Evolutionary conservation across 2,888 invertebrate genomes (phyloP), one percentile per base, ranked within the genome.

Genomic region (Oasisia sp.): DNA sequence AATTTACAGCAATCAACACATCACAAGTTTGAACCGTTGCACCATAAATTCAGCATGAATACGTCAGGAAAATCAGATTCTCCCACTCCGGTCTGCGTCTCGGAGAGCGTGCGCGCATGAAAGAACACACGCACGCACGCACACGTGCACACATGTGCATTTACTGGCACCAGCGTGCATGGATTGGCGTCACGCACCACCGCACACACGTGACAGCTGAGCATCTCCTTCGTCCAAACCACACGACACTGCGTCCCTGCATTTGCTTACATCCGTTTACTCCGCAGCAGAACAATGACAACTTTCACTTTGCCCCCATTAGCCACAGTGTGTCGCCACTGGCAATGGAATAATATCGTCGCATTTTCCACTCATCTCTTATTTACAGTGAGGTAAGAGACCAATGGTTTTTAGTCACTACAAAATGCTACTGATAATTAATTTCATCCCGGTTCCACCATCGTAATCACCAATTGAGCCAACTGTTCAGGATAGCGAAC

Each of bases 1-100:
- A 0, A 74, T 74, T 74, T 74, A 74, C 74, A 74, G 19, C n/a
- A 74, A n/a, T 74, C 74, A 74, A 74, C 27, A 74, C 74, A 74
- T 74, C 74, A 74, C 74, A 27, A 74, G 74, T 74, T 74, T 74
- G 74, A 74, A 74, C 74, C 74, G 2, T 74, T 74, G 74, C 74
- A 74, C 74, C 74, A 74, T 27, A 74, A 74, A 74, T 74, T 74
- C 74, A 74, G 74, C 74, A 74, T 74, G 74, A 74, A 74, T 27
- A 74, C 74, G 27, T 27, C 74, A 74, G 74, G 74, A 74, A 74
- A 74, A 74, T 74, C 74, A 27, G 74, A 74, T 74, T 74, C 74
- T 74, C 74, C 74, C 38, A 38, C 74, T 74, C 27, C 74, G 27
- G 74, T 74, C 38, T 38, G 38, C 38, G 38, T 38, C 38, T 38